Base-by-base conservation (phyloP, 2,888 invertebrate species). In the Chironomus tentans region DNA sequence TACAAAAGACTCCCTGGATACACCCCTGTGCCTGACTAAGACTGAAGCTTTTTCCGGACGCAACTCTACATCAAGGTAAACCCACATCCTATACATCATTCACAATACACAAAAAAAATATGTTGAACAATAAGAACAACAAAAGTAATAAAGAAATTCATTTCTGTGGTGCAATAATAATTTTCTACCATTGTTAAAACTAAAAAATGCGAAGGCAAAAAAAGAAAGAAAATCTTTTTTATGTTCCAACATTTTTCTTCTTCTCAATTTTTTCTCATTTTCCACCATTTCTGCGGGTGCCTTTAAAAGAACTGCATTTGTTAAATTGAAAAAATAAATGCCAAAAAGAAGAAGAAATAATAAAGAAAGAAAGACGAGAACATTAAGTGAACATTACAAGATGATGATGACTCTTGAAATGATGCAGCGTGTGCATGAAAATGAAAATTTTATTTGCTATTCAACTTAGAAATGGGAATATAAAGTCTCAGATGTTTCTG, bases 161-260 rank as follows among this genome's bases (percentile, higher is more conserved):
- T 13, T 24, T 65, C 2, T 10, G 65, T 46, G 46, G n/a, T 68
- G 70, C 38, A 70, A 70, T 70, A 70, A 70, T 70, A 70, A 70
- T 70, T 70, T 70, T 70, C 70, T 47, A 5, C 70, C 47, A 46
- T 70, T 70, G 68, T 70, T 70, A 70, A 46, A 21, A 70, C 70
- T n/a, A 48, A 48, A 38, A 15, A 24, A 70, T 22, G 10, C 21
- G 5, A 15, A 38, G 15, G 15, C n/a, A n/a, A 1, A n/a, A 68
- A 1, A 68, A 68, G 13, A 56, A 56, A 13, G 13, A 56, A 56
- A 13, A 21, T 22, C 12, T 22, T 13, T 56, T 56, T 56, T 56
- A 56, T 56, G 6, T 50, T n/a, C 5, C 12, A 70, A 48, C 15
- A 70, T 70, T 70, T 70, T 70, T 21, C 38, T 47, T n/a, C 21